Conservation (phyloP, 1,140 invertebrate genomes). For the Drosophila nebulosa region DNA sequence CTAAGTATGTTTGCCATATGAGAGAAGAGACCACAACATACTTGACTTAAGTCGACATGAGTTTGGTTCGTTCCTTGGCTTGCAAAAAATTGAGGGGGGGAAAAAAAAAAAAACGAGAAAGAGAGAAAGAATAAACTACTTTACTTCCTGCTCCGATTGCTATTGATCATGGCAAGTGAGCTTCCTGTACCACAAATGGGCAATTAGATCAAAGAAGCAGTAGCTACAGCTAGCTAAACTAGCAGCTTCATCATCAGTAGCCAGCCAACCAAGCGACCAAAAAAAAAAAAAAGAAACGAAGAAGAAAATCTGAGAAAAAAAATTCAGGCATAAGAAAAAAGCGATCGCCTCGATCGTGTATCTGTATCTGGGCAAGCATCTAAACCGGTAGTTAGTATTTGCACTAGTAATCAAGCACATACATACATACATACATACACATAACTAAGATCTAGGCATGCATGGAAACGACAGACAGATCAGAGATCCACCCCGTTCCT, state of each 20-base stretch:
- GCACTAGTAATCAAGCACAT: constrained; percentile 73
- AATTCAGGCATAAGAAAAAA: not conserved
- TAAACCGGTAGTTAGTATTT: constrained; percentile 78
- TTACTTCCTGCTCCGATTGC: constrained; percentile 2
- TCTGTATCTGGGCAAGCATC: constrained; percentile 58
- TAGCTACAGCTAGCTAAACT: constrained; percentile 29
- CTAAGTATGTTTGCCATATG: constrained; percentile 23
- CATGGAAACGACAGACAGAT: constrained; percentile 43
- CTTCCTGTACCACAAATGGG: constrained; percentile 62
- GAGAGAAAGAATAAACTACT: not conserved
- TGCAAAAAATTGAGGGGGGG: not conserved
- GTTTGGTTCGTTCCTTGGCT: not conserved
- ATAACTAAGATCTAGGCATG: constrained; percentile 73
- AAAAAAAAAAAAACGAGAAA: not conserved
- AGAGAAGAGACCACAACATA: constrained; percentile 2
- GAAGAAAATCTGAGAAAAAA: not conserved
- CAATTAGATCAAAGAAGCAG: constrained; percentile 54
- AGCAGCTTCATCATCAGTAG: too few species aligned
- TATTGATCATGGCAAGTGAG: constrained; percentile 58
- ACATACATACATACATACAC: constrained; percentile 13
- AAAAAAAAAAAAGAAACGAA: not conserved
- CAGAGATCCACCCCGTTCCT: not conserved
- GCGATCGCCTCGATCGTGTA: constrained; percentile 11
- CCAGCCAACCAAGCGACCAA: constrained; percentile 16
- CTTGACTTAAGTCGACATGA: constrained; percentile 8